Evolutionary conservation across 2,888 invertebrate genomes (phyloP), one percentile per base, ranked within the genome.

Genomic region (Leptinotarsa peninsularis): DNA sequence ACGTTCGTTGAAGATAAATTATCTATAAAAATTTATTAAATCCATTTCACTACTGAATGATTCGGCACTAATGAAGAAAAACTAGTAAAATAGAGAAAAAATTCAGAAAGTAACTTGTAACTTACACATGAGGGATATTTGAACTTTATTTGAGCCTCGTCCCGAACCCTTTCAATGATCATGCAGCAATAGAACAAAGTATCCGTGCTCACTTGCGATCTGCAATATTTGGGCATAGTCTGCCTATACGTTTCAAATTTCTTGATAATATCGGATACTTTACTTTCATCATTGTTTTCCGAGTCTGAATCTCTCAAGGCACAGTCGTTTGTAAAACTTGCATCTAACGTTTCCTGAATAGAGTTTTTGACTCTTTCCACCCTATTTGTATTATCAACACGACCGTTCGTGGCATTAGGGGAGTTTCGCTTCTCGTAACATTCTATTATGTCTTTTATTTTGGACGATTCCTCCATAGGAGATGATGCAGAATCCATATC

Each of bases 131-230:
- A 87, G 5, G 94, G 94, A 88, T 91, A 94, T 80, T 92, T 92
- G 80, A 90, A 92, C 85, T 94, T 94, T 73, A 94, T 91, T 85
- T 93, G 93, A 3, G 94, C 93, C 83, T 91, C 89, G 66, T 92
- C 92, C 0, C 90, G 90, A 81, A 93, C 92, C 78, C 93, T 87
- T 0, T 93, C 94, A 49, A 94, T 92, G 74, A 94, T 87, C 15
- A 94, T 83, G 79, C 94, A 92, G 54, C 93, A 91, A 83, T 93
- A 92, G 82, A 94, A 94, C 68, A 94, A 82, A 14, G 83, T 83
- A 54, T 85, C 84, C 73, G 79, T 83, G 81, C 84, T 84, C 80
- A 85, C 81, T 77, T 90, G 91, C 4, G 91, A 90, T 60, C 90
- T 88, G 1, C 91, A 90, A 1, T 93, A 92, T 2, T 93, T 92